Conservation (phyloP, 2,888 invertebrate species). For the Coleophora deauratella region DNA sequence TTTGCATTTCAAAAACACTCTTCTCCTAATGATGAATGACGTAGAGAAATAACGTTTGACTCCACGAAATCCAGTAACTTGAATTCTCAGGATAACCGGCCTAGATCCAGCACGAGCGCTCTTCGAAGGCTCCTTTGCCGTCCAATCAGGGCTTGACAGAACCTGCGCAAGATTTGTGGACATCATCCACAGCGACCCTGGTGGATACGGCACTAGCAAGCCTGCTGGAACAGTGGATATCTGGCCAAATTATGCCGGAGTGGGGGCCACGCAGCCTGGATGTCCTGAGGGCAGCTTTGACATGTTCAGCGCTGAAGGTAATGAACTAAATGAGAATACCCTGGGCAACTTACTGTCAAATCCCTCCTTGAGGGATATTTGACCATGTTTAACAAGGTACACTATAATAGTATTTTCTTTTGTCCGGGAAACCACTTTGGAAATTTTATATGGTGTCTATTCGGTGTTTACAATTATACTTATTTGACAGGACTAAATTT, state of each 20-base stretch:
- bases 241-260: conserved; percentile 72
- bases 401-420: no score
- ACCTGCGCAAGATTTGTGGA: conserved; percentile 75
- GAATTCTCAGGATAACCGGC: conserved; percentile 63
- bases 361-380: no score
- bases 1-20: no score
- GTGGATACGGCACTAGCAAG: conserved; percentile 67
- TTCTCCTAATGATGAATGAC: no score
- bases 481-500: no score
- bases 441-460: no score
- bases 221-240: conserved; percentile 71
- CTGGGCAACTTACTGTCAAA: no score
- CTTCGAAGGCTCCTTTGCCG: conserved; percentile 61
- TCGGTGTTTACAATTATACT: no score
- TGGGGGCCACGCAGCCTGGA: conserved; percentile 60
- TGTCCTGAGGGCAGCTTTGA: conserved; percentile 56
- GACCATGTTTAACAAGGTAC: no score
- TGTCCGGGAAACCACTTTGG: no score
- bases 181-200: conserved; percentile 79
- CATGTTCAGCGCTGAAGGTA: conserved; percentile 49
- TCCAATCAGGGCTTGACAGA: conserved; percentile 47
- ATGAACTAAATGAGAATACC: neutral
- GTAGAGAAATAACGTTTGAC: no score
- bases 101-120: conserved; percentile 74
- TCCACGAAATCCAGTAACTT: neutral